These are phyloP conservation scores for Melanerpes aurifrons DNA, from an alignment of 2,113 vertebrate genomes.

Conservation along the genomic window DNA sequence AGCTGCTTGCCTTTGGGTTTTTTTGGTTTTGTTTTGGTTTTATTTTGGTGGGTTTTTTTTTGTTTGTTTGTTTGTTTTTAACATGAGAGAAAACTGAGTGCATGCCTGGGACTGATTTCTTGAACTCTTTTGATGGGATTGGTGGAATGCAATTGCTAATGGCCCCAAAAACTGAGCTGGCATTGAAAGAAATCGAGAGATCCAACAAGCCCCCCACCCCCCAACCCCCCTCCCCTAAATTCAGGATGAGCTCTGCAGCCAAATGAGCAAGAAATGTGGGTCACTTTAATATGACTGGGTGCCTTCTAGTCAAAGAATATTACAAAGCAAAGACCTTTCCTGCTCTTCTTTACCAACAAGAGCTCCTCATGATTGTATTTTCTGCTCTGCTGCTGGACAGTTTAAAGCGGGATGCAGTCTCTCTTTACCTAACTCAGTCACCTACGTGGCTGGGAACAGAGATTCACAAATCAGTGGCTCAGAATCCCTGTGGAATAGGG, in stretches of 20 bases:
- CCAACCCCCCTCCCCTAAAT: neutral
- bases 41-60: too few relatives aligned
- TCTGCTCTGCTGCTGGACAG: neutral
- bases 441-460: conserved; percentile 12
- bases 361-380: conserved; percentile 24
- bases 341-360: conserved; percentile 32
- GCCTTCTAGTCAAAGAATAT: neutral
- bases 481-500: neutral
- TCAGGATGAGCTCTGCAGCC: conserved; percentile 31
- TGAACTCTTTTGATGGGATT: conserved; percentile 48
- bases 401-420: conserved; percentile 17
- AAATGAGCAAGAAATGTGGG: conserved; percentile 12
- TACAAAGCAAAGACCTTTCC: neutral
- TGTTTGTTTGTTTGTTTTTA: neutral
- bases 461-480: conserved; percentile 24
- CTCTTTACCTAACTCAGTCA: conserved; percentile 22
- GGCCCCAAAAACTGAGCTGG: conserved; percentile 59
- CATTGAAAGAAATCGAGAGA: conserved; percentile 30
- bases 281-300: neutral
- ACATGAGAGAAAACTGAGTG: conserved; percentile 53
- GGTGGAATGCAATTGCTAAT: conserved; percentile 62
- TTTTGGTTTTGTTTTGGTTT: too few relatives aligned
- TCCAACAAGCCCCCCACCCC: conserved; percentile 62
- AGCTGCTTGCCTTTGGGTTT: conserved; percentile 56
- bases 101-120: conserved; percentile 66